phyloP scores from a whole-genome alignment of 2,888 invertebrate species.

The Sepiola atlantica region DNA sequence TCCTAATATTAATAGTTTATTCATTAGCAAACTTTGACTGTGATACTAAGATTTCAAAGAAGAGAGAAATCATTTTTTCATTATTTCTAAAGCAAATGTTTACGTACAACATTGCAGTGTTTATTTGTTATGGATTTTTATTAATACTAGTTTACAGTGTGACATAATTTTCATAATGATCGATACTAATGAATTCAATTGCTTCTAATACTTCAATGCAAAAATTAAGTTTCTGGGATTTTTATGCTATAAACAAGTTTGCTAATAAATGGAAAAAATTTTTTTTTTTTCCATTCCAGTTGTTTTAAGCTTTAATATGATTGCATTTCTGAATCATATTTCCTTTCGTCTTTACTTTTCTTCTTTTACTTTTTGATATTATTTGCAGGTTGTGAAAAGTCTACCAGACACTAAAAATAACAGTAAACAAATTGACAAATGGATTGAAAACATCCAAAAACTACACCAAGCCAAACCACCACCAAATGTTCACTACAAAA shows the following conservation, averaged over 20 bases:
- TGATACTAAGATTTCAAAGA: no score
- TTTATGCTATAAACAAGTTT: neutral
- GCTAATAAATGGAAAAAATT: neutral
- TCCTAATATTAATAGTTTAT: no score
- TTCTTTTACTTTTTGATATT: neutral
- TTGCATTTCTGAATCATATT: neutral
- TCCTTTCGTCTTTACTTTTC: no score
- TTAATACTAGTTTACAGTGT: no score
- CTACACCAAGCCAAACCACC: conserved; percentile 92
- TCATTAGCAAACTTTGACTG: no score
- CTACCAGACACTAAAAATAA: conserved; percentile 86
- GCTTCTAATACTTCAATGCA: neutral
- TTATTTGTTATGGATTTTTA: no score
- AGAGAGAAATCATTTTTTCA: no score
- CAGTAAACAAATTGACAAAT: conserved; percentile 92
- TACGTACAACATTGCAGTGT: no score
- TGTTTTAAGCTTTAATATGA: neutral
- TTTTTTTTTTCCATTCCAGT: neutral
- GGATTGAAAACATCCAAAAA: conserved; percentile 96
- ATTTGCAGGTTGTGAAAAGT: conserved; percentile 80
- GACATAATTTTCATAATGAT: neutral
- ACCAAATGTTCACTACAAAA: conserved; percentile 86
- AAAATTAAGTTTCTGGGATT: no score
- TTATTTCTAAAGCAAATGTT: no score
- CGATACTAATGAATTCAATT: neutral